Evolutionary conservation across 2,888 invertebrate genomes (phyloP), one percentile per base, ranked within the genome.

Genomic region (Bugula neritina): DNA sequence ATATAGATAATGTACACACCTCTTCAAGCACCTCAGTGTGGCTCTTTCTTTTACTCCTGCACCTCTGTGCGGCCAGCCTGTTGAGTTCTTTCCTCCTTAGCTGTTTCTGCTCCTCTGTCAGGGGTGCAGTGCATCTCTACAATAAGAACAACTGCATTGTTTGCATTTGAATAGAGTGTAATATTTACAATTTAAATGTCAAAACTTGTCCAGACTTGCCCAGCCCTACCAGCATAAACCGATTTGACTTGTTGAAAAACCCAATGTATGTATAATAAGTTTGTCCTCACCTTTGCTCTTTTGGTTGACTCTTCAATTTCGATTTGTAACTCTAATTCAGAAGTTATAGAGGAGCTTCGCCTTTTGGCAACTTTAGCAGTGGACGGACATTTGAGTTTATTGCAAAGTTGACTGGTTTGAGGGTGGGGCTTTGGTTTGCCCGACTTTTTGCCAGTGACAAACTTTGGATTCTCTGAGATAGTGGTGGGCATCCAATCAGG

Each of bases 291-390:
- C 63, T 63, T 63, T 2, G 63, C 34, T 63, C 63, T 27, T 31
- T 63, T 63, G 2, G 63, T 63, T 29, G 63, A 63, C 31, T 63
- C 63, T 63, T 63, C 63, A 17, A 63, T 63, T 34, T 63, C 63
- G 27, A 63, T 63, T 63, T 63, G 63, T 63, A 63, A 63, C 31
- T 63, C 63, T 31, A 63, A 34, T 63, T 63, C 63, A 13, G 63
- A 63, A 2, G 63, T 34, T 3, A 31, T 10, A 2, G 63, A 63
- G 2, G 63, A 63, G 31, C n/a, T 27, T 5, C 63, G 63, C 31
- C 63, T 25, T 34, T 63, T 63, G 31, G 31, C 5, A n/a, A 27
- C 63, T 63, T 63, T 63, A 5, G 63, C 3, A 2, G 27, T 25
- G 17, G 29, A 25, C 17, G 29, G 31, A 25, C 10, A 31, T 3